Evolutionary conservation across 2,797 vertebrate genomes (phyloP).

Genomic region (Dryobates pubescens): DNA sequence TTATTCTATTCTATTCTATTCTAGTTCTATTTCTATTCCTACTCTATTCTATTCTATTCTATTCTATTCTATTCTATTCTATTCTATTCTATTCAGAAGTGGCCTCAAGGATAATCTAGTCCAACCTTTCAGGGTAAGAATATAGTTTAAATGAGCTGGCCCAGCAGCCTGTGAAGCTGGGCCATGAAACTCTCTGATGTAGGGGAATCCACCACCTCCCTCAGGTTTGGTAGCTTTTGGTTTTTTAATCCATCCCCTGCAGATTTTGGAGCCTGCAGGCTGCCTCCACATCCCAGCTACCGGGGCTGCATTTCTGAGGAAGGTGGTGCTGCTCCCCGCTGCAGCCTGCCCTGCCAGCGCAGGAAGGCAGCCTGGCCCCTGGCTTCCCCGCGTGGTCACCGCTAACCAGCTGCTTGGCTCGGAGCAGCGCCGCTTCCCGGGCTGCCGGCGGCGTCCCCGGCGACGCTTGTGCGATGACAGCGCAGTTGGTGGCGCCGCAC

Average conservation of each 20-base stretch:
- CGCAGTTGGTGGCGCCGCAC: neutral
- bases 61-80: too few species aligned
- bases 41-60: too few species aligned
- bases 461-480: neutral
- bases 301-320: neutral
- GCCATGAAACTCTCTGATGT: too few species aligned
- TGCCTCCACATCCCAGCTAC: neutral
- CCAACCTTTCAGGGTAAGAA: too few species aligned
- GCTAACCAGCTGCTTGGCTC: neutral
- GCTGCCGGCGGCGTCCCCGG: accelerated
- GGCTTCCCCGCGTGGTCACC: neutral
- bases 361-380: neutral
- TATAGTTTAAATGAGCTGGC: too few species aligned
- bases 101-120: too few species aligned
- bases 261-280: neutral
- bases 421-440: neutral
- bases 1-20: too few species aligned
- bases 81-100: too few species aligned
- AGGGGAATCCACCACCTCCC: too few species aligned
- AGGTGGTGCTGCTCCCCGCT: neutral
- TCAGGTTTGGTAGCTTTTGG: neutral
- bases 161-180: too few species aligned
- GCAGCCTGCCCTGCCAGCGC: neutral
- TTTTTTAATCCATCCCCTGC: neutral
- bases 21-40: too few species aligned